Evolutionary conservation across 2,113 vertebrate species (phyloP).

Genomic region (Rousettus leschenaultii): DNA sequence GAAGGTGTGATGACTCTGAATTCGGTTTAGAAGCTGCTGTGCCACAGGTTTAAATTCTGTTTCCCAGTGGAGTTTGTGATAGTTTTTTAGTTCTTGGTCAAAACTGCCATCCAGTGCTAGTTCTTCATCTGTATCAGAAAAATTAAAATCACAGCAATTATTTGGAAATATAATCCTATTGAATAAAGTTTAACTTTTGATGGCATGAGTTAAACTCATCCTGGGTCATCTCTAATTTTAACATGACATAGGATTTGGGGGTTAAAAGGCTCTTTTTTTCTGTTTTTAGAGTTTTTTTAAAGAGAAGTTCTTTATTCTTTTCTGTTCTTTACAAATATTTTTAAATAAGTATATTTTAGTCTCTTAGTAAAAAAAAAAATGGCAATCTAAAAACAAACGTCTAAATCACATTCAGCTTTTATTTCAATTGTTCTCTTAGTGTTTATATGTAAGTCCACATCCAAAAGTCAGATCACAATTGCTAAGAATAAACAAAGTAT

Average conservation of each 20-base stretch:
- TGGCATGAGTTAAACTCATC: not conserved
- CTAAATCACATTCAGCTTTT: not conserved
- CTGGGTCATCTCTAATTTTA: not conserved
- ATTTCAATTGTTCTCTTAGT: not conserved
- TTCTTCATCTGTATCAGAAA: constrained; percentile 86
- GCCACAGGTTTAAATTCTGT: constrained; percentile 92
- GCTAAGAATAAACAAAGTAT: constrained; percentile 17
- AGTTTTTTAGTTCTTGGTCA: constrained; percentile 80
- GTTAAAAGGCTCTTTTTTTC: not conserved
- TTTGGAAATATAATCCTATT: not conserved
- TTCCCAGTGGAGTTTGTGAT: constrained; percentile 91
- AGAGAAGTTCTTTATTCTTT: not conserved
- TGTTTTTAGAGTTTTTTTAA: not conserved
- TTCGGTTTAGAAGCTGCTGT: constrained; percentile 85
- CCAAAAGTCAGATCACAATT: not conserved
- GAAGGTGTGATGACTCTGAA: constrained; percentile 75
- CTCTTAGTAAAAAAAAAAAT: constrained; percentile 1
- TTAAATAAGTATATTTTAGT: not conserved
- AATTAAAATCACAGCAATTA: constrained; percentile 21
- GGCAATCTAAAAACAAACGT: not conserved
- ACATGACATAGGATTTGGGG: not conserved
- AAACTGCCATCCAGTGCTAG: constrained; percentile 81
- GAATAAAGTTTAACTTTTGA: not conserved
- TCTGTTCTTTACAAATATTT: not conserved
- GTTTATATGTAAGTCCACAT: not conserved